Evolutionary conservation across 37 sponge, comb jelly and placozoan species (phyloP), one percentile per base, ranked within the genome.

Genomic region (Spongilla lacustris): DNA sequence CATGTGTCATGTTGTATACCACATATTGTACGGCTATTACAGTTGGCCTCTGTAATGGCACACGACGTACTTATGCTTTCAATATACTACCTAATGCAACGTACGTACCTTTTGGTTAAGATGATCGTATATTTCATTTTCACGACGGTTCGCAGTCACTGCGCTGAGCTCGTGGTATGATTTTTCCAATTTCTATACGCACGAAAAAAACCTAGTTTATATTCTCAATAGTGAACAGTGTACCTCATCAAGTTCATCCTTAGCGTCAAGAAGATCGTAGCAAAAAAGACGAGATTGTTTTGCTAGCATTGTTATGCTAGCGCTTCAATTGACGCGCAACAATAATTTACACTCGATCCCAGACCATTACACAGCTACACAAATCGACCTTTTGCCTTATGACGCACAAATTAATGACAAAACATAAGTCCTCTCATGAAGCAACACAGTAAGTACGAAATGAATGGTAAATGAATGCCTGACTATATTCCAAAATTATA

Each of bases 211-310:
- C 4, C 17, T 22, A 69, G 0, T 68, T 34, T 12, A 26, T 19
- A 30, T 4, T 3, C 71, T 12, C 48, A 26, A 21, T 27, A 12
- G 3, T 75, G 41, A 25, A n/a, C 50, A 35, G 19, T 36, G 35
- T 30, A 94, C 91, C 94, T 94, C 88, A 19, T 94, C 95, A 6
- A 92, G 3, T 19, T 95, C 97, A 68, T 96, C 97, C 71, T 84
- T 91, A 29, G 79, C 74, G 67, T 96, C 97, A 67, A 96, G 85
- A 24, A 67, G 38, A 27, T 71, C 84, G 35, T 94, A 92, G 36
- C 36, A 76, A 50, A 96, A 94, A 50, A 96, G 88, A 25, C 50
- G 58, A 10, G 58, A 58, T 58, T 58, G 58, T 58, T 58, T 58
- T 58, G 19, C 58, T 1, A 58, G 1, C 58, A 58, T 58, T 14